Conservation (phyloP, 1,140 invertebrate genomes). For the Chrysomallon squamiferum region DNA sequence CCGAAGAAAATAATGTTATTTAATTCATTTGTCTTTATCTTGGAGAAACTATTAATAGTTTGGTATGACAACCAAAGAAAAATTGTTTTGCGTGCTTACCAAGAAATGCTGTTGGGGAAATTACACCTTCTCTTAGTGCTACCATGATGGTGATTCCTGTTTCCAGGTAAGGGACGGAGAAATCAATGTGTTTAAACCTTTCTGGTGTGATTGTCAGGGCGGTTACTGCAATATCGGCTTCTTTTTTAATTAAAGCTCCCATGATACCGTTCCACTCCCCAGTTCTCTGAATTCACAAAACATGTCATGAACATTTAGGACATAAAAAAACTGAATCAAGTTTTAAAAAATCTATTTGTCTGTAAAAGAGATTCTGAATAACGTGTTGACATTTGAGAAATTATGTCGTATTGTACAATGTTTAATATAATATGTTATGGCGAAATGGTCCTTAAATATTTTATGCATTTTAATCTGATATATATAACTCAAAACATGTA, state of each 20-base stretch:
- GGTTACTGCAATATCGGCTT: conserved; percentile 93
- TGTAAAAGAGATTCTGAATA: neutral
- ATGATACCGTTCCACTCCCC: conserved; percentile 93
- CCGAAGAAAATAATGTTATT: too few relatives aligned
- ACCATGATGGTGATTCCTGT: conserved; percentile 97
- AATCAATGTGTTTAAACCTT: conserved; percentile 85
- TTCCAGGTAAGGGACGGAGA: conserved; percentile 96
- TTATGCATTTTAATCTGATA: too few relatives aligned
- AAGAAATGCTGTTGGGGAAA: conserved; percentile 97
- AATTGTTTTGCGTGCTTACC: conserved; percentile 68
- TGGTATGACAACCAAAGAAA: too few relatives aligned
- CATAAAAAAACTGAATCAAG: neutral
- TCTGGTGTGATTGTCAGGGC: conserved; percentile 97
- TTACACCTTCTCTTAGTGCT: conserved; percentile 94
- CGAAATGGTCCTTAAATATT: too few relatives aligned
- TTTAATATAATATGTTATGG: too few relatives aligned
- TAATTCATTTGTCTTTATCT: too few relatives aligned
- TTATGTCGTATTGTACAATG: too few relatives aligned
- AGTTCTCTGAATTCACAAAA: conserved; percentile 26
- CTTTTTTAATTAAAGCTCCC: conserved; percentile 87
- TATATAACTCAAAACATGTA: too few relatives aligned
- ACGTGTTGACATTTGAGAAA: neutral
- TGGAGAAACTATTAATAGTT: too few relatives aligned
- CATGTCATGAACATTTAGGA: neutral
- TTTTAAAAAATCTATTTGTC: neutral